Percentiles rank a stretch among this genome's conserved stretches.
phyloP scores from a whole-genome alignment of 2,797 vertebrate species.

The Notolabrus celidotus region DNA sequence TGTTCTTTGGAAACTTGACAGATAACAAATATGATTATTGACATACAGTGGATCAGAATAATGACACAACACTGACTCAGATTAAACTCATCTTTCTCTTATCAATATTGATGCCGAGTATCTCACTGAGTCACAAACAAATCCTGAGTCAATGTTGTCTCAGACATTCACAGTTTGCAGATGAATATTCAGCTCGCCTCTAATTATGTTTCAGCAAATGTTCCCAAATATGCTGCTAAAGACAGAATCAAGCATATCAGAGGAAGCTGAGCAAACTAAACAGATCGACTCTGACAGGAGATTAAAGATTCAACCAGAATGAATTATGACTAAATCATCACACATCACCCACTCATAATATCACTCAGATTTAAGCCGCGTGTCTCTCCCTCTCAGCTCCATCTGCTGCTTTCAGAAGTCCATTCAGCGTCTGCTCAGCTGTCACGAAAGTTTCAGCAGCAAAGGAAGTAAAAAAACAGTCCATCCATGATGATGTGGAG shows the following conservation, averaged over 20 bases:
- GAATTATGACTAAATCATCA: constrained; percentile 10
- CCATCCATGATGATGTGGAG: constrained; percentile 6
- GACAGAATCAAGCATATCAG: not conserved
- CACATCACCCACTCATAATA: not conserved
- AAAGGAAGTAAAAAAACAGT: constrained; percentile 10
- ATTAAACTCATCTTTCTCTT: not conserved
- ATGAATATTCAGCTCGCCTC: constrained; percentile 19
- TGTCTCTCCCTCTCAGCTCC: constrained; percentile 11
- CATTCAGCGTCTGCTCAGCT: constrained; percentile 21
- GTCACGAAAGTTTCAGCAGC: constrained; percentile 36
- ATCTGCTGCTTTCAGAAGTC: constrained; percentile 45
- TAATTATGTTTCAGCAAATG: not conserved
- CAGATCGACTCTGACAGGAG: not conserved
- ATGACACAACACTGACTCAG: not conserved
- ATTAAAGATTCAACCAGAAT: constrained; percentile 15
- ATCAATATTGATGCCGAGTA: constrained; percentile 16
- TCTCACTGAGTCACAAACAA: not conserved
- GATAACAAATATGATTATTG: not conserved
- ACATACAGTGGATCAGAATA: not conserved
- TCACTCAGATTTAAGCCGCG: not conserved
- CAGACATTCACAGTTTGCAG: constrained; percentile 1
- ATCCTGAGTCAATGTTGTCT: constrained; percentile 16
- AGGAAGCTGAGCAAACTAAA: constrained; percentile 4
- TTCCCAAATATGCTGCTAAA: not conserved
- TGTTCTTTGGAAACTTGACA: no score